Evolutionary conservation across 2,113 vertebrate genomes (phyloP).

Genomic region (Pyrgilauda ruficollis): DNA sequence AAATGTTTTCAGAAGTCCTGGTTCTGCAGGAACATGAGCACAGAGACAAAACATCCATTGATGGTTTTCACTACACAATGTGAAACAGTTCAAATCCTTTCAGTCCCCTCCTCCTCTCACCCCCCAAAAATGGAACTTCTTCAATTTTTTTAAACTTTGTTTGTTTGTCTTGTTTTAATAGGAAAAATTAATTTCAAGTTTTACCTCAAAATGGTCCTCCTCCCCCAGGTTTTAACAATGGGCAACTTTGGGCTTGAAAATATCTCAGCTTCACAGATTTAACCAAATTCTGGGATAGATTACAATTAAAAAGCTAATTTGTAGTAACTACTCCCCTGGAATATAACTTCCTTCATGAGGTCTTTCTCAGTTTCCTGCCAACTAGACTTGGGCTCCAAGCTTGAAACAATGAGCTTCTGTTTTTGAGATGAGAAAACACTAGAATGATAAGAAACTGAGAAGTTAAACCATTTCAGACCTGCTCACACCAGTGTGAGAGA

Average conservation of each 20-base stretch:
- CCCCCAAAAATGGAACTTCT: background rate
- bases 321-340: background rate
- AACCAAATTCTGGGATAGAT: background rate
- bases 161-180: no score
- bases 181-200: background rate
- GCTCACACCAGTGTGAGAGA: background rate
- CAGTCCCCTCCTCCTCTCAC: rapidly evolving
- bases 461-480: background rate
- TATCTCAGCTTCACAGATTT: background rate
- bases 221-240: background rate
- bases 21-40: background rate
- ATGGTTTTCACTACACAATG: background rate
- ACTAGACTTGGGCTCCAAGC: background rate
- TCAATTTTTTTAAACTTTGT: background rate
- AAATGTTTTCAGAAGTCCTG: background rate
- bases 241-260: background rate
- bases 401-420: background rate
- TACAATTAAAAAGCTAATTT: background rate
- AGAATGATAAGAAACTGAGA: background rate
- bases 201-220: background rate
- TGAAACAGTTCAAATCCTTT: background rate
- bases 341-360: background rate
- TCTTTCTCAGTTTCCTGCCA: background rate
- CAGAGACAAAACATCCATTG: background rate
- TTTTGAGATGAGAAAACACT: background rate